These are phyloP conservation scores for Myathropa florea DNA, from an alignment of 2,888 invertebrate genomes.

Conservation along the genomic window DNA sequence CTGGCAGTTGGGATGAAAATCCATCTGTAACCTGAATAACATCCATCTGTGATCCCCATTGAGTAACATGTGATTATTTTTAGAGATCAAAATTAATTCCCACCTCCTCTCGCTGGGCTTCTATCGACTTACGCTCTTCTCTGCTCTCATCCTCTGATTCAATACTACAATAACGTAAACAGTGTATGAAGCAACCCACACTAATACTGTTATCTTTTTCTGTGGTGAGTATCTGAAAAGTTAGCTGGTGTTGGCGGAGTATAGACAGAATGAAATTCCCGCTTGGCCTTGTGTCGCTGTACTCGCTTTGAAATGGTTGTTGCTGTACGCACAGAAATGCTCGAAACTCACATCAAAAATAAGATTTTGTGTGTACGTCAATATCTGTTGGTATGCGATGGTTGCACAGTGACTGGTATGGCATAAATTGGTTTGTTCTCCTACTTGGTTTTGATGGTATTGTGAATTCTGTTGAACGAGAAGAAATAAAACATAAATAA, in stretches of 20 bases:
- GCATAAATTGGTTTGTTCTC: conserved; percentile 24
- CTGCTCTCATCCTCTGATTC: neutral
- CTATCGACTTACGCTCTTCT: conserved; percentile 10
- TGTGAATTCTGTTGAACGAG: neutral
- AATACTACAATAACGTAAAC: neutral
- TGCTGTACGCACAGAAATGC: conserved; percentile 26
- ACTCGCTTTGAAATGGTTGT: conserved; percentile 17
- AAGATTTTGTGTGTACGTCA: conserved; percentile 14
- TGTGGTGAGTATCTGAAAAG: conserved; percentile 52
- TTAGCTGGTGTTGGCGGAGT: neutral
- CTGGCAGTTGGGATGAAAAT: conserved; percentile 34
- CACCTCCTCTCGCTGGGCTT: conserved; percentile 15
- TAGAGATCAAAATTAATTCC: conserved; percentile 55
- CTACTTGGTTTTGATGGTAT: neutral
- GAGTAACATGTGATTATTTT: conserved; percentile 63
- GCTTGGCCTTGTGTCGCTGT: conserved; percentile 43
- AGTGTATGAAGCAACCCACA: neutral
- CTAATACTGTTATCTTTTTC: neutral
- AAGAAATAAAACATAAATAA: neutral
- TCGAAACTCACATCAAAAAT: conserved; percentile 23
- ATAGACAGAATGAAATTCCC: neutral
- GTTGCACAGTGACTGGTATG: neutral
- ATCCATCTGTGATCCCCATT: conserved; percentile 39
- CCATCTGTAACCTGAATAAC: conserved; percentile 45
- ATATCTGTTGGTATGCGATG: conserved; percentile 32